Percentiles rank a stretch among this genome's conserved stretches.
These are phyloP conservation scores for Stenichneumon culpator DNA, from an alignment of 2,888 invertebrate genomes.

Conservation along the genomic window DNA sequence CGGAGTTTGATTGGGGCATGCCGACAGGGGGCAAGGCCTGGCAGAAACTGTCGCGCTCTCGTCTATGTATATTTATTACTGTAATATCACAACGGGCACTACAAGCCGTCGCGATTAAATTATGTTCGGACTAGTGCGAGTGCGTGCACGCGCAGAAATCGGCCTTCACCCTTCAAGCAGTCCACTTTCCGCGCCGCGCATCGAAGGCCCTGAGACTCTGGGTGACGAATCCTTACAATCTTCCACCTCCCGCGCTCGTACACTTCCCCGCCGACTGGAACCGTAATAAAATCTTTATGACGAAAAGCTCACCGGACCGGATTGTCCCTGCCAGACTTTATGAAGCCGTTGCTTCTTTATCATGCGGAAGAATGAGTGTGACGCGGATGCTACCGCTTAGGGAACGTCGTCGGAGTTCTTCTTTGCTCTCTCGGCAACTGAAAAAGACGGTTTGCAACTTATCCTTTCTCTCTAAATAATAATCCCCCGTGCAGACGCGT, in stretches of 20 bases:
- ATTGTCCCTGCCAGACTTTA: constrained; percentile 2
- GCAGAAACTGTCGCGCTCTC: constrained; percentile 48
- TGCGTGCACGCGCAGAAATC: constrained; percentile 59
- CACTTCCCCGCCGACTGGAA: not conserved
- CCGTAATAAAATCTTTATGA: constrained; percentile 3
- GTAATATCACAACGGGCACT: constrained; percentile 44
- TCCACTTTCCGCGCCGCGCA: constrained; percentile 35
- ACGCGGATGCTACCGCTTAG: not conserved
- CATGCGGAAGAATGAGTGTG: not conserved
- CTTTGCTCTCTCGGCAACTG: not conserved
- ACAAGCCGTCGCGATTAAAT: constrained; percentile 60
- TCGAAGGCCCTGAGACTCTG: constrained; percentile 55
- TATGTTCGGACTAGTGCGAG: constrained; percentile 46
- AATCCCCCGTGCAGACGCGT: not conserved
- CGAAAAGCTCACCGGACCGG: not conserved
- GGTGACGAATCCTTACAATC: constrained; percentile 44
- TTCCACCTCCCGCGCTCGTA: not conserved
- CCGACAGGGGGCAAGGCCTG: constrained; percentile 52
- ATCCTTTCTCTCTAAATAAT: not conserved
- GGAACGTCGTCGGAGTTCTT: not conserved
- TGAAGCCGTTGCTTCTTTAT: not conserved
- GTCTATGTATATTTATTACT: constrained; percentile 47
- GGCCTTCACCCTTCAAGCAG: constrained; percentile 65
- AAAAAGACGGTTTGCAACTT: not conserved
- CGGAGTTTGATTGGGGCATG: constrained; percentile 61